phyloP scores from a whole-genome alignment of 2,888 invertebrate genomes.

The Adela reaumurella region DNA sequence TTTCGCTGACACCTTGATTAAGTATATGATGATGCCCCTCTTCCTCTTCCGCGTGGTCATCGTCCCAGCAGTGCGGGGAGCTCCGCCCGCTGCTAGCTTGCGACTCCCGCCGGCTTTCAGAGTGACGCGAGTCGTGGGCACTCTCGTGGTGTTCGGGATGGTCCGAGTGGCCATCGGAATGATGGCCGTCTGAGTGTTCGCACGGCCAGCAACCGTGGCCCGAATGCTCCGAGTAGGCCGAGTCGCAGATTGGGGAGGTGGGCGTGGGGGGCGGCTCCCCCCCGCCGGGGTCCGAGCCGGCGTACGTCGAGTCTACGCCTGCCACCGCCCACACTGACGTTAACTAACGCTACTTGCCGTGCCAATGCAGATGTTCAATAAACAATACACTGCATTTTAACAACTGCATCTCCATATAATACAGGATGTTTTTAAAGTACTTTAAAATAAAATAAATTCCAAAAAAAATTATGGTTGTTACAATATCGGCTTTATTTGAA shows the following conservation, averaged over 20 bases:
- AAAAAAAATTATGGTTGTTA: too few relatives aligned
- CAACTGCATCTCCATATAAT: too few relatives aligned
- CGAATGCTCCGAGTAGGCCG: slow-evolving; percentile 44
- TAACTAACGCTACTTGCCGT: neutral
- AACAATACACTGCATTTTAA: too few relatives aligned
- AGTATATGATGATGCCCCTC: slow-evolving; percentile 33
- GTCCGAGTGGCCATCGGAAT: slow-evolving; percentile 27
- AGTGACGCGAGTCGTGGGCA: slow-evolving; percentile 15
- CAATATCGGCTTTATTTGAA: too few relatives aligned
- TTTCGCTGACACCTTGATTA: slow-evolving; percentile 40
- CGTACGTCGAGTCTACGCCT: slow-evolving; percentile 44
- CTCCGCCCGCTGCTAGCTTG: slow-evolving; percentile 44
- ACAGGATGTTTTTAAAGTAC: too few relatives aligned
- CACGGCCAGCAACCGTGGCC: slow-evolving; percentile 44
- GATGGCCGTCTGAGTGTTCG: slow-evolving; percentile 36
- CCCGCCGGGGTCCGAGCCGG: slow-evolving; percentile 34
- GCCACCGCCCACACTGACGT: slow-evolving; percentile 4
- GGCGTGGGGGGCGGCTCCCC: slow-evolving; percentile 47
- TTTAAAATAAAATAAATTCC: too few relatives aligned
- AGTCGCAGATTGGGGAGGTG: slow-evolving; percentile 48
- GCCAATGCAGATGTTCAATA: too few relatives aligned
- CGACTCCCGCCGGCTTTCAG: slow-evolving; percentile 26
- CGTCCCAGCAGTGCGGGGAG: slow-evolving; percentile 46
- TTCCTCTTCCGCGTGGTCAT: slow-evolving; percentile 29
- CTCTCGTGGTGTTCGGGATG: slow-evolving; percentile 26